Percentiles rank a stretch among this genome's conserved stretches.
These are phyloP conservation scores for Macroramphosus scolopax DNA, from an alignment of 2,797 vertebrate genomes.

Conservation along the genomic window DNA sequence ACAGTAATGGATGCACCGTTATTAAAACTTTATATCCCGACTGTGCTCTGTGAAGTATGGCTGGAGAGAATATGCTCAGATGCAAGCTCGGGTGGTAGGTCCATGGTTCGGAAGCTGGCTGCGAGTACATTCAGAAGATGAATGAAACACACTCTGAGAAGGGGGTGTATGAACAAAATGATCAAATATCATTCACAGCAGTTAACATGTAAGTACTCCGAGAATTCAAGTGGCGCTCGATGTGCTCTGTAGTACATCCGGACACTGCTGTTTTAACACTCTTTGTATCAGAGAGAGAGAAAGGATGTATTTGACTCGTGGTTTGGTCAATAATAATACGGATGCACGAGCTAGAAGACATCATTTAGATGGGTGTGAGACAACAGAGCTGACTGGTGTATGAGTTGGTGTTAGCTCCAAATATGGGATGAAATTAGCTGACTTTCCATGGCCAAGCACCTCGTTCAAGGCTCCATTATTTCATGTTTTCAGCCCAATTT, in stretches of 20 bases:
- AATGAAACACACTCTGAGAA: constrained; percentile 47
- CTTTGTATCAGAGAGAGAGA: constrained; percentile 2
- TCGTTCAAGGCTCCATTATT: neutral
- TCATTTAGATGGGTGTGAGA: too few species aligned
- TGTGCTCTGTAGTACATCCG: constrained; percentile 13
- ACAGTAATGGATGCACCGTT: constrained; percentile 45
- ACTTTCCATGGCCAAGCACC: neutral
- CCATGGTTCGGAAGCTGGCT: constrained; percentile 60
- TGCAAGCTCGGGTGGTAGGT: constrained; percentile 49
- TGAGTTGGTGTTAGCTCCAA: constrained; percentile 7
- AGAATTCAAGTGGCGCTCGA: constrained; percentile 9
- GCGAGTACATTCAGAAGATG: constrained; percentile 61
- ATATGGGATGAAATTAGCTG: constrained; percentile 4
- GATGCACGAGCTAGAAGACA: too few species aligned
- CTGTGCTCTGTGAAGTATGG: constrained; percentile 55
- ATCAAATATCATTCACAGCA: constrained; percentile 33
- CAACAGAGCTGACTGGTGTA: constrained; percentile 5
- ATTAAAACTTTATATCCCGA: constrained; percentile 49
- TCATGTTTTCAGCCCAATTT: constrained; percentile 40
- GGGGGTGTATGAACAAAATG: constrained; percentile 40
- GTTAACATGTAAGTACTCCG: constrained; percentile 9
- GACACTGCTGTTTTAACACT: constrained; percentile 9
- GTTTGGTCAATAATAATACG: too few species aligned
- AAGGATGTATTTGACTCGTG: constrained; percentile 5
- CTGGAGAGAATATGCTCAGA: constrained; percentile 51